Base-by-base conservation (phyloP, 2,888 invertebrate species). In the Caprella mutica region DNA sequence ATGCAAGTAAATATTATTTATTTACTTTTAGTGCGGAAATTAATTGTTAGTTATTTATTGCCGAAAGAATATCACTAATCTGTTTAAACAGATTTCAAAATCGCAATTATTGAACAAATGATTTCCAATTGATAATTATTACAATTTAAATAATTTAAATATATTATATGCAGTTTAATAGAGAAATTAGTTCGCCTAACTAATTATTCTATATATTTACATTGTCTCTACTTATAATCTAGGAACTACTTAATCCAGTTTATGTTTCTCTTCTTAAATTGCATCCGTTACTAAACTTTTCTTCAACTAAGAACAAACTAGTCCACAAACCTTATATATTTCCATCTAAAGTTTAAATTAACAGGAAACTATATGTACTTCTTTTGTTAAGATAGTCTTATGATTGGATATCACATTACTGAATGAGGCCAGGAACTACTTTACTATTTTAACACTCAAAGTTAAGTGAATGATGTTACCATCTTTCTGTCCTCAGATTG, bases 401-500 rank as follows among this genome's bases (percentile, higher is more conserved):
- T 35, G n/a, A 12, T 9, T 35, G n/a, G n/a, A 35, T 12, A 35
- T 35, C 35, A 12, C 9, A 35, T 35, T 35, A 35, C 12, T 9
- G n/a, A 35, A 9, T 35, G 35, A 35, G 35, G 35, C 12, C 35
- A 35, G 35, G 9, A 35, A 12, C 14, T 12, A 35, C 35, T 35
- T 6, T 42, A 42, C 6, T 48, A n/a, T 48, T 4, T 26, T 48
- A n/a, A n/a, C 26, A 26, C 3, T 12, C n/a, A n/a, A n/a, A n/a
- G n/a, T n/a, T n/a, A n/a, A n/a, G n/a, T n/a, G n/a, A n/a, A 8
- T 33, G 33, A 33, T 12, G 9, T 33, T 8, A 8, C 33, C 9
- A 33, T 8, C 33, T 33, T 39, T 39, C 17, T 9, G 9, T 40
- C 21, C 17, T 6, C 57, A 64, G 64, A 30, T 53, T 17, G 64